Evolutionary conservation across 2,888 invertebrate species (phyloP).

Genomic region (Ceriagrion tenellum): DNA sequence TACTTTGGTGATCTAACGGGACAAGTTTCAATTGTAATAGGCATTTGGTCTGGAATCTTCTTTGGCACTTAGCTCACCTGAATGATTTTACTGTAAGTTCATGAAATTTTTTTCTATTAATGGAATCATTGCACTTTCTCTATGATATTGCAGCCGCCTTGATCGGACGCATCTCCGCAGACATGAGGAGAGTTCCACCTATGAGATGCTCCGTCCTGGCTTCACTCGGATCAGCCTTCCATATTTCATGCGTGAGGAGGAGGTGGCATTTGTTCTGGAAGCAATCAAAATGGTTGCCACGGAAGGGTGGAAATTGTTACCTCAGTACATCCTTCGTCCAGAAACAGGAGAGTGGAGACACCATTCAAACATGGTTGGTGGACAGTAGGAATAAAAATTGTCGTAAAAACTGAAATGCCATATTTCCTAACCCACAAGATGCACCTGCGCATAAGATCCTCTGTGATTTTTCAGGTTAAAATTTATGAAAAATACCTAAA

Average conservation of each 20-base stretch:
- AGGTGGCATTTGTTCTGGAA: conserved; percentile 90
- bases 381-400: neutral
- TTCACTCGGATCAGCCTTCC: conserved; percentile 92
- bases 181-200: conserved; percentile 79
- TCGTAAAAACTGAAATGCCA: neutral
- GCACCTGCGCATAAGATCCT: too few species aligned
- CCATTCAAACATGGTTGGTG: conserved; percentile 83
- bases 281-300: conserved; percentile 93
- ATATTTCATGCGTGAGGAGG: conserved; percentile 89
- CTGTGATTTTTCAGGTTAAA: too few species aligned
- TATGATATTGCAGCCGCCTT: conserved; percentile 77
- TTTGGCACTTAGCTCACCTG: too few species aligned
- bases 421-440: too few species aligned
- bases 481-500: too few species aligned
- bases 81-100: too few species aligned
- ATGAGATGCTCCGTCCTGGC: conserved; percentile 90
- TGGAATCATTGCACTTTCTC: too few species aligned
- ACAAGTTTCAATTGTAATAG: too few species aligned
- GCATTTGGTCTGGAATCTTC: too few species aligned
- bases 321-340: conserved; percentile 91
- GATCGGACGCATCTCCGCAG: conserved; percentile 79
- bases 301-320: conserved; percentile 93
- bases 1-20: too few species aligned
- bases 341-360: conserved; percentile 95
- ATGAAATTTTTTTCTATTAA: too few species aligned